phyloP scores from a whole-genome alignment of 2,888 invertebrate genomes.

The Prionchulus punctatus region DNA sequence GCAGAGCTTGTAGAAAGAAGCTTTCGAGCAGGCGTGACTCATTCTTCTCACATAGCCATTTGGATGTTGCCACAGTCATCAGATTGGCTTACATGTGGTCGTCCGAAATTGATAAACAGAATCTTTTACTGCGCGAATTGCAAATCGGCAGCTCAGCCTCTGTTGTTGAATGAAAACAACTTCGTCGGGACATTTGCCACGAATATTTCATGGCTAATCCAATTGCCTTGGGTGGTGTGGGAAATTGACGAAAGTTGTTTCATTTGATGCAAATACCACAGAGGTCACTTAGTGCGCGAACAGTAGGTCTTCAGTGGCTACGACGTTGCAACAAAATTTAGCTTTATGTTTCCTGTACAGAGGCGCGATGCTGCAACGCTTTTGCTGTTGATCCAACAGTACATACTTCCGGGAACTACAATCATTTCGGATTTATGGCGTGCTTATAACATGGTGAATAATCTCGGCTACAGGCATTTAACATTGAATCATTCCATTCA shows the following conservation, averaged over 20 bases:
- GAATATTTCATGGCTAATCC: neutral
- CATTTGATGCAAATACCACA: slow-evolving; percentile 14
- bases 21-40: neutral
- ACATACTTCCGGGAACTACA: slow-evolving; percentile 15
- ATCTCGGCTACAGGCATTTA: slow-evolving; percentile 15
- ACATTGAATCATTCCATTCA: slow-evolving; percentile 17
- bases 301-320: slow-evolving; percentile 18
- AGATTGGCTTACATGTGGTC: neutral
- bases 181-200: neutral
- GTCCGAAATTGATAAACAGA: neutral
- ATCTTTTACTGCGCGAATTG: neutral
- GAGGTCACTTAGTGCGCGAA: slow-evolving; percentile 14
- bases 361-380: slow-evolving; percentile 11
- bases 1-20: neutral
- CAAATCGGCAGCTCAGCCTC: neutral
- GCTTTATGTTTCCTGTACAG: slow-evolving; percentile 15
- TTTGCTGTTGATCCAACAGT: slow-evolving; percentile 14
- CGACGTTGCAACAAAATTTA: slow-evolving; percentile 13
- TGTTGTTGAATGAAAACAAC: neutral
- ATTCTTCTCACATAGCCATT: neutral
- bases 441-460: neutral
- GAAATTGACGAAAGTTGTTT: slow-evolving; percentile 15
- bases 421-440: slow-evolving; percentile 13
- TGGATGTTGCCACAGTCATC: neutral
- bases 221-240: slow-evolving; percentile 1